phyloP scores from a whole-genome alignment of 2,113 vertebrate genomes.

The Psittacula cyanocephala region DNA sequence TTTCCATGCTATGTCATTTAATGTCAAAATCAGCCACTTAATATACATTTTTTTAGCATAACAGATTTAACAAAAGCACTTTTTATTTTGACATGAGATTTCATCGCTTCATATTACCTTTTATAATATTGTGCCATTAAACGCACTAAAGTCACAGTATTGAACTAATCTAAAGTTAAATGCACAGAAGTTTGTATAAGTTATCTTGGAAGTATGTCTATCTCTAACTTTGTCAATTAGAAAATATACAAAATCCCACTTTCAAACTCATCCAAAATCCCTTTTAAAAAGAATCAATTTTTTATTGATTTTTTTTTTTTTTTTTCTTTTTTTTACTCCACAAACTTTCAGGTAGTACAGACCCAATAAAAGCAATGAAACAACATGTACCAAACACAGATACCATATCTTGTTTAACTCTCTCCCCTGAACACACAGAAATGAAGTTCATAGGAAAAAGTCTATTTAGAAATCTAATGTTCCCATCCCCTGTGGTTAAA shows the following conservation, averaged over 20 bases:
- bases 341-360: fast-evolving
- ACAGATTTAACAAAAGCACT: background rate
- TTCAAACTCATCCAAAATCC: background rate
- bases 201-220: background rate
- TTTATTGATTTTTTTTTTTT: too few species aligned
- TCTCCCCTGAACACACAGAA: background rate
- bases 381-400: background rate
- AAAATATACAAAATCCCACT: background rate
- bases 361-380: background rate
- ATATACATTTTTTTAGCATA: background rate
- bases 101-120: slow-evolving; percentile 1
- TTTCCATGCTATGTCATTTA: background rate
- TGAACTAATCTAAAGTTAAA: background rate
- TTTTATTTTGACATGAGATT: background rate
- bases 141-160: background rate
- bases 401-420: background rate
- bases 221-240: background rate
- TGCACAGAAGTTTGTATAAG: background rate
- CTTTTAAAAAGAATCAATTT: background rate
- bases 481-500: background rate
- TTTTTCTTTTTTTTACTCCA: background rate
- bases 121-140: background rate
- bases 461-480: background rate
- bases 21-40: background rate
- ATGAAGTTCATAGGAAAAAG: background rate